These are phyloP conservation scores for Cyclopterus lumpus DNA, from an alignment of 2,797 vertebrate species.

Conservation along the genomic window DNA sequence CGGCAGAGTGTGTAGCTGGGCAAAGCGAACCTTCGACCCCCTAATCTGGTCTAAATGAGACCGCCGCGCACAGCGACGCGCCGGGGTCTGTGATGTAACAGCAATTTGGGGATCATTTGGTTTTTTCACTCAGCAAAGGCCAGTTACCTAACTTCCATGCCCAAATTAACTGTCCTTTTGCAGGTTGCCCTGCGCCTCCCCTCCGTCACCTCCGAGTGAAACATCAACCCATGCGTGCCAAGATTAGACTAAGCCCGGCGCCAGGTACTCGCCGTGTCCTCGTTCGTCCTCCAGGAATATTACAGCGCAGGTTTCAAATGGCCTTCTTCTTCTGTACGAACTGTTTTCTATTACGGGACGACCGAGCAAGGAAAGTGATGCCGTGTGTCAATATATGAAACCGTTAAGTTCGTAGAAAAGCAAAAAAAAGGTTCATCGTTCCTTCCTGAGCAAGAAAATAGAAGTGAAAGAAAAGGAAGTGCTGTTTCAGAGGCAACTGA, in stretches of 20 bases:
- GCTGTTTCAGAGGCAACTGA: not conserved
- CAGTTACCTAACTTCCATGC: slow-evolving; percentile 68
- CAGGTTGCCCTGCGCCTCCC: slow-evolving; percentile 29
- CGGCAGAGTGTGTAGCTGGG: slow-evolving; percentile 55
- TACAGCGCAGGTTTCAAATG: slow-evolving; percentile 22
- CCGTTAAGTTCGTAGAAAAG: not conserved
- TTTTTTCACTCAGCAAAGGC: slow-evolving; percentile 61
- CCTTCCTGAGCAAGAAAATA: not conserved
- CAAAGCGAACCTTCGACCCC: slow-evolving; percentile 69
- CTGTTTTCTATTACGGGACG: not conserved
- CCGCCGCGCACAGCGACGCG: slow-evolving; percentile 27
- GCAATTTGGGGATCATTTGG: slow-evolving; percentile 68
- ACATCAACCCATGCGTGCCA: slow-evolving; percentile 40
- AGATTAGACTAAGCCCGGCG: slow-evolving; percentile 42
- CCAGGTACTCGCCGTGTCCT: slow-evolving; percentile 37
- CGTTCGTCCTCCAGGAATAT: slow-evolving; percentile 14
- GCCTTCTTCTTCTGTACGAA: not conserved
- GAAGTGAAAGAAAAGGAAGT: slow-evolving; percentile 1
- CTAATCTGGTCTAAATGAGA: slow-evolving; percentile 78
- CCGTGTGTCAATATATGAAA: not conserved
- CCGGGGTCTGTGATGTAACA: slow-evolving; percentile 66
- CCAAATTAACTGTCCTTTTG: slow-evolving; percentile 55
- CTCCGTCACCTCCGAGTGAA: slow-evolving; percentile 45
- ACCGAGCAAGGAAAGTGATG: not conserved
- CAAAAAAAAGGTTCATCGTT: too few species aligned